Base-by-base conservation (phyloP, 2,113 vertebrate genomes). In the Talpa occidentalis region DNA sequence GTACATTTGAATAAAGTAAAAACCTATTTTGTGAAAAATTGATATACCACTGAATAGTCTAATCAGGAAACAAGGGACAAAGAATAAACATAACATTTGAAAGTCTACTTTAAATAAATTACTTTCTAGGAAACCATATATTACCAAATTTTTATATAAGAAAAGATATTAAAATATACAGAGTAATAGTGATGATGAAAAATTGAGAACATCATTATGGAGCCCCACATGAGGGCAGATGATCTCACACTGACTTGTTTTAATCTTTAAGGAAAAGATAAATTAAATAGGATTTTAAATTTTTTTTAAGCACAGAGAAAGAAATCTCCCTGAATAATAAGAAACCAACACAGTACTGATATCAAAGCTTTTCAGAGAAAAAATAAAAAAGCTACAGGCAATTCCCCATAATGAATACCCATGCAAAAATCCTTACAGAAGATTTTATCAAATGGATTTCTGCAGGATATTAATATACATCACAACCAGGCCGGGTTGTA, bases 21-120 rank as follows among this genome's bases (percentile, higher is more conserved):
- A 87, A 82, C 76, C 2, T 95, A 88, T 94, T 87, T 32, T 42
- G 72, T 77, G 44, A 56, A 94, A 93, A 90, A 79, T 16, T 62
- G 42, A 82, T 59, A 54, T 0, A 28, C 60, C 52, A 69, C 60
- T 76, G 67, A 94, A 72, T 37, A 91, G 30, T 14, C 42, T 77
- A 62, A 77, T 78, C 82, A 66, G 78, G 82, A 83, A 69, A 74
- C 19, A 81, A 70, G 30, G 11, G 9, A 62, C 26, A 82, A 82
- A 64, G 37, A 64, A 70, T 42, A 70, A 78, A 64, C 42, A 64
- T 19, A 67, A n/a, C 83, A 49, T 73, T 59, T 66, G 49, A 70
- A 88, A 69, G 26, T 9, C 44, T 66, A 42, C 5, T 62, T 42
- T 88, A 72, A 92, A 88, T 70, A 49, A 16, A 21, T 52, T 10